Percentiles rank a stretch among this genome's conserved stretches.
Conservation (phyloP, 2,888 invertebrate species). For the Lutraria lutraria region DNA sequence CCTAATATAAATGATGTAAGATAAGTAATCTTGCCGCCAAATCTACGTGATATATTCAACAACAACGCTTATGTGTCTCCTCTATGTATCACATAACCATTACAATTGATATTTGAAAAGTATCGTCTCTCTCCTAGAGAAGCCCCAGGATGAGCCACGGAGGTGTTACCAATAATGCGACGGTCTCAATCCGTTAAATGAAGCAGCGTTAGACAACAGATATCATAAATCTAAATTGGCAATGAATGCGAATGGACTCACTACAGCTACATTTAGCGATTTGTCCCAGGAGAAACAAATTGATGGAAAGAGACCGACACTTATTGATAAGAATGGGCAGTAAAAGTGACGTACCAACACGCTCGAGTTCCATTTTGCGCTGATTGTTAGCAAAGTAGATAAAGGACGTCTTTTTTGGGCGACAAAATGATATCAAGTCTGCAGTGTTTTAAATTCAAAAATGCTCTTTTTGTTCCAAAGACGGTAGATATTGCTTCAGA, state of each 20-base stretch:
- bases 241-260: conserved; percentile 36
- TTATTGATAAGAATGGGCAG: conserved; percentile 61
- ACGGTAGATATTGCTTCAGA: background rate
- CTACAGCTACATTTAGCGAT: conserved; percentile 50
- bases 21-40: background rate
- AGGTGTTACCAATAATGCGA: background rate
- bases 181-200: conserved; percentile 21
- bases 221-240: conserved; percentile 55
- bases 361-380: conserved; percentile 38
- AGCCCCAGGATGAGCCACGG: background rate
- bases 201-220: conserved; percentile 25
- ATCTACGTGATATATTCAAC: background rate
- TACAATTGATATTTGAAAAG: background rate
- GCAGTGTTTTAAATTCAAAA: background rate
- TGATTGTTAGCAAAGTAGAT: background rate
- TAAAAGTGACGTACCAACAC: conserved; percentile 47
- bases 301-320: conserved; percentile 58
- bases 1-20: too few species aligned
- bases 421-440: conserved; percentile 2
- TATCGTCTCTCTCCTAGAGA: background rate
- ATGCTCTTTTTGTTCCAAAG: background rate
- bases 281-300: conserved; percentile 47
- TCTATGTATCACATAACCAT: background rate
- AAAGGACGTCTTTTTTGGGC: background rate
- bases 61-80: background rate